These are phyloP conservation scores for Pocillopora verrucosa DNA, from an alignment of 64 coral and sea anemone species.

Conservation along the genomic window DNA sequence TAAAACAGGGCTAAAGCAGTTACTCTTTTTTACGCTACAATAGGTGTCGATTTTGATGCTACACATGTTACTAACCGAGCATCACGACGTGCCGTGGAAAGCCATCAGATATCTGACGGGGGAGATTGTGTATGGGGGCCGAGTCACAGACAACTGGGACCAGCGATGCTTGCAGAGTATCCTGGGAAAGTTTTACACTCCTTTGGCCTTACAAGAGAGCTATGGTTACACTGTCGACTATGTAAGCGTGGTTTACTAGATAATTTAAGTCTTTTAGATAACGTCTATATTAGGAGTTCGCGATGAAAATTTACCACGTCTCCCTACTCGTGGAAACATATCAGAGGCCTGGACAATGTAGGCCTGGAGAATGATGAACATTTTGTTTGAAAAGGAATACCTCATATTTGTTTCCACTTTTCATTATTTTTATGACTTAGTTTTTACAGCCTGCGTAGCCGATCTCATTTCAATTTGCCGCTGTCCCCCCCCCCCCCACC, in stretches of 20 bases:
- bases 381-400: no score
- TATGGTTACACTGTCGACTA: conserved; percentile 78
- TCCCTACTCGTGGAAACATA: no score
- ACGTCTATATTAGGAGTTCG: no score
- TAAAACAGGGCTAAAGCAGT: no score
- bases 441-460: no score
- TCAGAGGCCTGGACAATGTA: no score
- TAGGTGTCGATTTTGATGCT: conserved; percentile 94
- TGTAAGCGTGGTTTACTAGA: conserved; percentile 47
- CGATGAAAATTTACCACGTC: no score
- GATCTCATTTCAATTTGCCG: no score
- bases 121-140: conserved; percentile 86
- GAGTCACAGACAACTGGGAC: conserved; percentile 95
- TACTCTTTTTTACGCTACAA: neutral
- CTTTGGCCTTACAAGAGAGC: conserved; percentile 61
- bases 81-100: conserved; percentile 85
- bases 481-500: no score
- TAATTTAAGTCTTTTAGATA: neutral
- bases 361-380: no score
- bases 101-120: conserved; percentile 85
- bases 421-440: no score
- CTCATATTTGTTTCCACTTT: no score
- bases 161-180: conserved; percentile 88
- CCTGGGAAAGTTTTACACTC: conserved; percentile 79
- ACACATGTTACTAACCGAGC: conserved; percentile 86